Evolutionary conservation across 2,113 vertebrate species (phyloP).

Genomic region (Syrrhaptes paradoxus): DNA sequence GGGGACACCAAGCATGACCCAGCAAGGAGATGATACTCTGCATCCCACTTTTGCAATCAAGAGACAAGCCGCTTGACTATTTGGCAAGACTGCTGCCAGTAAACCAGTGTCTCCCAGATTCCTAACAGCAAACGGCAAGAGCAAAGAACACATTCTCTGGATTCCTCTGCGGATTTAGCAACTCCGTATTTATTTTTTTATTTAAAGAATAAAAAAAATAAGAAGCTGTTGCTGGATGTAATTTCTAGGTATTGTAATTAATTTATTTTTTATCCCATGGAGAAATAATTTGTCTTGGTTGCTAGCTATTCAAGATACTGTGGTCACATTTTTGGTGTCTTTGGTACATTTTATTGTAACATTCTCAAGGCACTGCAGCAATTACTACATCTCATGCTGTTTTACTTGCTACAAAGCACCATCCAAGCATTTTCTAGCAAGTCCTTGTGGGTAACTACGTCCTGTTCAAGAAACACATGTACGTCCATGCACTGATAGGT

Average conservation of each 20-base stretch:
- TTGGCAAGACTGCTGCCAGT: constrained; percentile 17
- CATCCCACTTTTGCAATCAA: background rate
- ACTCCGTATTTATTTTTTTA: background rate
- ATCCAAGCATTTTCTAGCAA: constrained; percentile 24
- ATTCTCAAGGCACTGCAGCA: constrained; percentile 40
- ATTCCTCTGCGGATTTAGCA: background rate
- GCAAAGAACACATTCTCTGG: background rate
- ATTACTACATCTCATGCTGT: constrained; percentile 44
- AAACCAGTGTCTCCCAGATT: constrained; percentile 5
- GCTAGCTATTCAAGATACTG: constrained; percentile 36
- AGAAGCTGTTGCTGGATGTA: background rate
- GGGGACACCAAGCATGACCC: background rate
- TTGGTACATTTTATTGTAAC: constrained; percentile 30
- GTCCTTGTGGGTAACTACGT: background rate
- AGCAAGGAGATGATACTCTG: background rate
- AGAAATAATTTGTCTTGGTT: constrained; percentile 35
- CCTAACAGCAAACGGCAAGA: background rate
- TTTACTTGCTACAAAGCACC: constrained; percentile 32
- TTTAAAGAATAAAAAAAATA: background rate
- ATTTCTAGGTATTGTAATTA: constrained; percentile 15
- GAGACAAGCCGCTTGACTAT: background rate
- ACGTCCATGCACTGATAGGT: background rate
- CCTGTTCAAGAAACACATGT: background rate
- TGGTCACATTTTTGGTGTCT: constrained; percentile 47
- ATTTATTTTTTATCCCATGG: constrained; percentile 48